Evolutionary conservation across 2,888 invertebrate species (phyloP).

Genomic region (Lithosia quadra): DNA sequence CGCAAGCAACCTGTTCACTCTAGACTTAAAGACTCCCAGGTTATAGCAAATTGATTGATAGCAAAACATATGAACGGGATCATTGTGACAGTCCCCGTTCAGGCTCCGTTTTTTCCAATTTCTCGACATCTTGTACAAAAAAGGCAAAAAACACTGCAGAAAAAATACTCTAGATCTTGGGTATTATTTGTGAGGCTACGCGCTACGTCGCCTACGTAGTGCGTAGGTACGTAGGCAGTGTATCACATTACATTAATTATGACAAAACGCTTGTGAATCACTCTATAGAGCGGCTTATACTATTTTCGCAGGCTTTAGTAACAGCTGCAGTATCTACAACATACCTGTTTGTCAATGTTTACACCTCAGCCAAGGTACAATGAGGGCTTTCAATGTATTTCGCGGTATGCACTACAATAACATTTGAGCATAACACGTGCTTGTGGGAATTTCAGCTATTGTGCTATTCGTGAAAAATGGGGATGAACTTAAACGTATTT

Average conservation of each 20-base stretch:
- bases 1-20: too few species aligned
- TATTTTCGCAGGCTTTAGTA: conserved; percentile 63
- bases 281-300: not conserved
- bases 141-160: too few species aligned
- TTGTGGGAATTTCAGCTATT: conserved; percentile 41
- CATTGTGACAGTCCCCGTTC: not conserved
- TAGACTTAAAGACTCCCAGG: too few species aligned
- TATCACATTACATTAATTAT: conserved; percentile 5
- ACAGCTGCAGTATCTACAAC: conserved; percentile 58
- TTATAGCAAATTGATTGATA: too few species aligned
- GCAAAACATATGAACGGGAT: too few species aligned
- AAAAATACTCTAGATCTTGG: too few species aligned
- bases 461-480: conserved; percentile 38
- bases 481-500: conserved; percentile 3
- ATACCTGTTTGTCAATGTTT: conserved; percentile 51
- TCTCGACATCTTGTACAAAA: not conserved
- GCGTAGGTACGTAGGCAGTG: not conserved
- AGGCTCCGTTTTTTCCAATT: not conserved
- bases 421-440: conserved; percentile 62
- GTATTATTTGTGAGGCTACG: too few species aligned
- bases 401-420: conserved; percentile 73
- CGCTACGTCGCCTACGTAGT: not conserved
- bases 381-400: conserved; percentile 67
- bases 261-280: not conserved
- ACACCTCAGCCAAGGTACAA: conserved; percentile 67